Base-by-base conservation (phyloP, 2,113 vertebrate genomes). In the Sarotherodon lohbergeri region DNA sequence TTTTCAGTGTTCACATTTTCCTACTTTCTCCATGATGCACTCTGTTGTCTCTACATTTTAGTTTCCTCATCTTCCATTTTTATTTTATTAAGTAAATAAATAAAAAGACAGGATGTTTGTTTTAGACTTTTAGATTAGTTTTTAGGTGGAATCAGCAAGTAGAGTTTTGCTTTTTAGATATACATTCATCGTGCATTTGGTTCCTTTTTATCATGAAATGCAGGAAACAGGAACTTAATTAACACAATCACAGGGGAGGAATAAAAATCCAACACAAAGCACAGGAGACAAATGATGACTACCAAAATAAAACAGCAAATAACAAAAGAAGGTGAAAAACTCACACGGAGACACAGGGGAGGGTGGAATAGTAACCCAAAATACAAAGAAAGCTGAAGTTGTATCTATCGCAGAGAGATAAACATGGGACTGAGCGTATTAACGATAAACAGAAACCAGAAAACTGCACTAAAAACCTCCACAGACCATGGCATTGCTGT, bases 21-120 rank as follows among this genome's bases (percentile, higher is more conserved):
- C 36, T 43, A 0, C n/a, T 0, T 24, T 1, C 43, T 29, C 24
- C 9, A 19, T 73, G 8, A 27, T 29, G 41, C 24, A 14, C 71
- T 71, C n/a, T 78, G 43, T 76, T 29, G 43, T 76, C 43, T 32
- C 5, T 29, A 76, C 14, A 48, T 9, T 46, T 50, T 29, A 76
- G 5, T 48, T 27, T 43, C 7, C 4, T 27, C 12, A 24, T 43
- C 12, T 63, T 63, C 9, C 5, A 4, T 63, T 63, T 63, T 11
- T 36, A 36, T 63, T 63, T 63, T 63, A 17, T 36, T 36, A 11
- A 63, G 19, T 22, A 61, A 10, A 2, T 3, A 9, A 61, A 63
- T n/a, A 36, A 63, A 63, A 63, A 63, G 17, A 63, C 17, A n/a
- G 0, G 19, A 36, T 63, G 32, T 63, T 63, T 63, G 17, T 63